Base-by-base conservation (phyloP, 1,140 invertebrate species). In the Saccostrea cuccullata region DNA sequence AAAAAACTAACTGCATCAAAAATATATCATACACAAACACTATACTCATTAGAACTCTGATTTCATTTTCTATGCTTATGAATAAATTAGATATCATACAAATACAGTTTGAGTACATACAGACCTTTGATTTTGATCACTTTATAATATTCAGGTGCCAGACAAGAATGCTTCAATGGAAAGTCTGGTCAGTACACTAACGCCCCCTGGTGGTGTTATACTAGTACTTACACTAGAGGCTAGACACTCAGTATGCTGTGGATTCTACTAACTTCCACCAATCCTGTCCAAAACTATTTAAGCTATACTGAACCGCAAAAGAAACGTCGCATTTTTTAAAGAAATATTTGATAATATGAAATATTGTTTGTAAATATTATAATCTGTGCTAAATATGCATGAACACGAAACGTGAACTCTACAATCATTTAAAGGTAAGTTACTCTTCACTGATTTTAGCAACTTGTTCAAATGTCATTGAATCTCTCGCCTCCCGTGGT, bases 81-180 rank as follows among this genome's bases (percentile, higher is more conserved):
- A n/a, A 60, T 64, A 64, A 64, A 64, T 20, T 64, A 20, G 58
- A n/a, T 64, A 64, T 17, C n/a, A n/a, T 64, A 64, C 58, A 64
- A 64, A 64, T 64, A 64, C n/a, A 20, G 15, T 64, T 17, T 64
- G 17, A 64, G 58, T 64, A 64, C 58, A 6, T 64, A n/a, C 58
- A 64, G 58, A 17, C 15, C 58, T 64, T n/a, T 64, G 58, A 64
- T 64, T 64, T 64, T 64, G 58, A 64, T 64, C 58, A 77, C 55
- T 55, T 17, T 85, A 11, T 85, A 47, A 56, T 56, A 58, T 40
- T 23, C 84, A 85, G 84, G 56, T 85, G 17, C 84, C 84, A 85
- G 84, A 85, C 58, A 85, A 85, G 84, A 85, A 85, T 85, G 84
- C 55, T 12, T 85, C 84, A 23, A 85, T 85, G 84, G 84, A 85